Evolutionary conservation across 2,888 invertebrate genomes (phyloP), one percentile per base, ranked within the genome.

Genomic region (Aporophyla nigra): DNA sequence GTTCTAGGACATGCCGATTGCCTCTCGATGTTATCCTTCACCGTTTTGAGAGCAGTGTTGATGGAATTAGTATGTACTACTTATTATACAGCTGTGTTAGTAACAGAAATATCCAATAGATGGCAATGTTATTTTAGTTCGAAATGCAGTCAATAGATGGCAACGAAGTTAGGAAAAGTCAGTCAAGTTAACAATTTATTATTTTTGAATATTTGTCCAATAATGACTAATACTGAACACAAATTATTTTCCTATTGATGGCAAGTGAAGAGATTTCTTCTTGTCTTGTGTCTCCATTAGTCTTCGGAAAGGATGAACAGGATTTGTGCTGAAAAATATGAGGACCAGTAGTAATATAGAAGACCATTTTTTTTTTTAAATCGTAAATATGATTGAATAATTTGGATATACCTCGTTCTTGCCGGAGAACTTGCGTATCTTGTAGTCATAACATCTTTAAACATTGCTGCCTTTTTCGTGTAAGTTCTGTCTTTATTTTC

Each of bases 261-360:
- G 94, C 33, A 94, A 73, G 71, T 92, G 91, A 53, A 90, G 84
- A 49, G 80, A 58, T 63, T 83, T 85, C 14, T 86, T 88, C 14
- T 81, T 74, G 76, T 87, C 86, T 86, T 92, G 87, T 51, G 85
- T 82, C 49, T 93, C 91, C 76, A 95, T 88, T 24, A 91, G 62
- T 88, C 92, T 94, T 90, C 87, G 91, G 68, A 96, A 96, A 0
- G 96, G 96, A 85, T 96, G 96, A 71, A 95, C 91, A 0, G 96
- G 95, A 86, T 95, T 96, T 40, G 94, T 94, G 82, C 95, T 95
- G 92, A 16, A 93, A 93, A 67, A 51, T 6, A 49, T 3, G 59
- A 27, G 3, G 27, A 54, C 12, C 9, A 16, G 46, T 73, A 16
- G 46, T 73, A 56, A 33, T 49, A n/a, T n/a, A 33, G 33, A 21